These are phyloP conservation scores for Mastacembelus armatus DNA, from an alignment of 2,797 vertebrate genomes.

Conservation along the genomic window DNA sequence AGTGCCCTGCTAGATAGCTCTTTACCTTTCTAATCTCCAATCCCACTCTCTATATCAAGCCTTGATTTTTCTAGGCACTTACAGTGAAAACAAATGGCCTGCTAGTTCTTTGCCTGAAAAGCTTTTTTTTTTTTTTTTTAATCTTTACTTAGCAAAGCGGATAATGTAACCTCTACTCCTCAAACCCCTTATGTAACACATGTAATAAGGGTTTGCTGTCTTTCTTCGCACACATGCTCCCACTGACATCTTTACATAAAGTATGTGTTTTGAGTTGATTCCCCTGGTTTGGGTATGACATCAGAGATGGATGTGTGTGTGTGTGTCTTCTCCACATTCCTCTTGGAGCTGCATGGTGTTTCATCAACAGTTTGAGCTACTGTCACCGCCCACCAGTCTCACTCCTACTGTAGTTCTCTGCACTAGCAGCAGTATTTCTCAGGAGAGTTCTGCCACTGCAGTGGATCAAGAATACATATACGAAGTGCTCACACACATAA, in stretches of 20 bases:
- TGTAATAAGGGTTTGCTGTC: too few relatives aligned
- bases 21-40: constrained; percentile 8
- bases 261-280: too few relatives aligned
- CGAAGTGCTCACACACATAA: neutral
- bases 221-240: too few relatives aligned
- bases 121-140: neutral
- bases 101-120: constrained; percentile 10
- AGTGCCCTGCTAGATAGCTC: neutral
- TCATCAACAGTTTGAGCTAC: constrained; percentile 48
- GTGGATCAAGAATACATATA: constrained; percentile 11
- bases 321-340: constrained; percentile 55
- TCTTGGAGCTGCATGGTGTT: constrained; percentile 38
- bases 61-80: constrained; percentile 23
- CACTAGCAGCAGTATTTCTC: constrained; percentile 65
- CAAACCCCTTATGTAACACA: neutral
- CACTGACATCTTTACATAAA: too few relatives aligned
- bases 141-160: neutral
- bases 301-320: constrained; percentile 17
- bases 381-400: constrained; percentile 65
- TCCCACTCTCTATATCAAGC: constrained; percentile 19
- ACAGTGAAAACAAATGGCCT: constrained; percentile 37
- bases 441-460: constrained; percentile 38
- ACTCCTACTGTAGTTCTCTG: constrained; percentile 71
- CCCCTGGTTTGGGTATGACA: neutral
- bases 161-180: neutral